Evolutionary conservation across 2,888 invertebrate species (phyloP).

Genomic region (Lymantria dispar): DNA sequence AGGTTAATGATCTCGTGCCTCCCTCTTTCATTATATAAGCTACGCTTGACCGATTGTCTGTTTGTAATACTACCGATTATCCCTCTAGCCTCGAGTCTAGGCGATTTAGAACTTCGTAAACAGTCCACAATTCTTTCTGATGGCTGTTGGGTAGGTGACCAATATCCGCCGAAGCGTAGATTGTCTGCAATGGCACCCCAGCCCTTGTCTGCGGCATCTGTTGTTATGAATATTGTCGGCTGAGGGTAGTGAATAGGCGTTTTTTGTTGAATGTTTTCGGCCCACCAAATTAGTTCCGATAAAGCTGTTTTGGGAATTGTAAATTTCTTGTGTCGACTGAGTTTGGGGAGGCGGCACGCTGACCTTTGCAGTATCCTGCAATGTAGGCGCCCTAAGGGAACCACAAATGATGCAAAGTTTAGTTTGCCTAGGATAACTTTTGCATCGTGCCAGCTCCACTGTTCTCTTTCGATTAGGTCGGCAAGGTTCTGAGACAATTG

Average conservation of each 20-base stretch:
- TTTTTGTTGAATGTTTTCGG: neutral
- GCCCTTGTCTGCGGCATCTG: conserved; percentile 11
- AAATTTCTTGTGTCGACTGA: conserved; percentile 1
- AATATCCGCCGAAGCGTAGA: conserved; percentile 1
- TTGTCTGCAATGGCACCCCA: conserved; percentile 12
- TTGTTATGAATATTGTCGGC: conserved; percentile 9
- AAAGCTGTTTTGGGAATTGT: neutral
- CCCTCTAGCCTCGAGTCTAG: no score
- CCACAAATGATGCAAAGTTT: conserved; percentile 1
- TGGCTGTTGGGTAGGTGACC: conserved; percentile 9
- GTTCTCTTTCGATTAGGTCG: neutral
- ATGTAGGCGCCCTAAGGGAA: conserved; percentile 1
- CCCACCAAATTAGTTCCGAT: neutral
- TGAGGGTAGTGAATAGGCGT: conserved; percentile 2
- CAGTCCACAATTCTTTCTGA: conserved; percentile 1
- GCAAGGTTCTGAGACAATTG: neutral
- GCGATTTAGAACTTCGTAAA: conserved; percentile 4
- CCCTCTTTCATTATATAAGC: conserved; percentile 17
- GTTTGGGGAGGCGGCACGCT: conserved; percentile 1
- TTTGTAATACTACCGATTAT: no score
- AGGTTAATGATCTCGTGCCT: conserved; percentile 14
- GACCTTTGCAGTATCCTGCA: neutral
- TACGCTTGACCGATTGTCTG: conserved; percentile 15
- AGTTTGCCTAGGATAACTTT: conserved; percentile 1
- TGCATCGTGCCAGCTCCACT: neutral